phyloP scores from a whole-genome alignment of 2,113 vertebrate genomes.

The Daphoenositta chrysoptera region DNA sequence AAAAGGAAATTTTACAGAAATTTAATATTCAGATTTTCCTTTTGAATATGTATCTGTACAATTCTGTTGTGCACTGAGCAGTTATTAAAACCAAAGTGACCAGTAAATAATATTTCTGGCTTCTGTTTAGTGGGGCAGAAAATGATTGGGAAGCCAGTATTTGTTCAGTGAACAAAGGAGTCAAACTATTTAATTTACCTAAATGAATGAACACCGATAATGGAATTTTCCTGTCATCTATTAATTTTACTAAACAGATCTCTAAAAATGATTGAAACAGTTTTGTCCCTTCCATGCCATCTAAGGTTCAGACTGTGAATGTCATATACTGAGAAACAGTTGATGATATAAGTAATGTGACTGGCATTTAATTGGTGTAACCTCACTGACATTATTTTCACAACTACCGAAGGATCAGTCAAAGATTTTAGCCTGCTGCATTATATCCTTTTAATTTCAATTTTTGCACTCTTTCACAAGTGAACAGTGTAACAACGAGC shows the following conservation, averaged over 20 bases:
- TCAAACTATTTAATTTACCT: conserved; percentile 5
- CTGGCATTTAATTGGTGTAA: neutral
- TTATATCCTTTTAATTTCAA: neutral
- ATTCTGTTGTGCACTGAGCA: neutral
- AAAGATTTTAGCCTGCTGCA: neutral
- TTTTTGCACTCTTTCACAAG: neutral
- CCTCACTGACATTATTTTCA: neutral
- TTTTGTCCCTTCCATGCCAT: conserved; percentile 35
- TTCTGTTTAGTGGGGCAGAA: conserved; percentile 20
- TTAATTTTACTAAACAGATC: conserved; percentile 26
- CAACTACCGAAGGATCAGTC: neutral
- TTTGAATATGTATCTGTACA: neutral
- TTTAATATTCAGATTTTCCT: neutral
- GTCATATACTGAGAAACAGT: neutral
- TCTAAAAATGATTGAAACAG: neutral
- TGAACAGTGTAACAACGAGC: neutral
- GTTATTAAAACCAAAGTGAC: neutral
- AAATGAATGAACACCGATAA: conserved; percentile 10
- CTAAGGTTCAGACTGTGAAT: conserved; percentile 29
- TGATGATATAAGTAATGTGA: neutral
- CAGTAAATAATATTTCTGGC: neutral
- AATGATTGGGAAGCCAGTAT: neutral
- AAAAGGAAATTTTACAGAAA: neutral
- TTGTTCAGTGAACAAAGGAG: conserved; percentile 18
- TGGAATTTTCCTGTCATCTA: neutral